Conservation (phyloP, 1,140 invertebrate species). For the Atta cephalotes region DNA sequence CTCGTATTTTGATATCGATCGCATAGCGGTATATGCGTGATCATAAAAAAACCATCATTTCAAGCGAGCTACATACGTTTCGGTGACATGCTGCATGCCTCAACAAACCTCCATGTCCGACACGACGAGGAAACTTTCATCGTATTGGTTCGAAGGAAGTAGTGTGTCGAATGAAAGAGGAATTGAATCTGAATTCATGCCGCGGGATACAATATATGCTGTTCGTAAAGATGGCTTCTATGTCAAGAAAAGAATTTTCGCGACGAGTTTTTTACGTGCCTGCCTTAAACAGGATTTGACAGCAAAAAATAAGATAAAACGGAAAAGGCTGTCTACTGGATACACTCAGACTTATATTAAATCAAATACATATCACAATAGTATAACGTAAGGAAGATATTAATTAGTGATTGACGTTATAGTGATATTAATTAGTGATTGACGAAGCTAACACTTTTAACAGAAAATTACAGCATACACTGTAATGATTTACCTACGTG, state of each 20-base stretch:
- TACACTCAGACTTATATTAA: background rate
- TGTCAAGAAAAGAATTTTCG: conserved; percentile 33
- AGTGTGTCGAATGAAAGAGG: conserved; percentile 59
- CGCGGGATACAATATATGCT: conserved; percentile 62
- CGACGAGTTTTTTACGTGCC: conserved; percentile 53
- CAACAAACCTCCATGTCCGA: conserved; percentile 55
- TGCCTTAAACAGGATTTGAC: conserved; percentile 51
- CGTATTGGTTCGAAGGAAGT: conserved; percentile 52
- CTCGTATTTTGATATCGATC: conserved; percentile 39
- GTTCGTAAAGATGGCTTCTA: conserved; percentile 45
- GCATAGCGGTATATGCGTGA: conserved; percentile 6
- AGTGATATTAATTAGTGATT: background rate
- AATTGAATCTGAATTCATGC: conserved; percentile 63
- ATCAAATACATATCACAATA: conserved; percentile 7
- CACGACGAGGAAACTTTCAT: conserved; percentile 46
- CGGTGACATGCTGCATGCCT: conserved; percentile 12
- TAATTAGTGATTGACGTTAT: background rate
- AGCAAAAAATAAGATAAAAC: conserved; percentile 29
- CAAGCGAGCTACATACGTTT: conserved; percentile 24
- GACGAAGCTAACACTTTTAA: conserved; percentile 15
- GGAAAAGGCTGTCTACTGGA: conserved; percentile 23
- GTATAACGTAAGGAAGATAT: background rate
- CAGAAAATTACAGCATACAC: background rate
- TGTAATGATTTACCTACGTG: background rate
- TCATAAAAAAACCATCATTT: conserved; percentile 43